phyloP scores from a whole-genome alignment of 1,140 invertebrate genomes.

The Pectinophora gossypiella region DNA sequence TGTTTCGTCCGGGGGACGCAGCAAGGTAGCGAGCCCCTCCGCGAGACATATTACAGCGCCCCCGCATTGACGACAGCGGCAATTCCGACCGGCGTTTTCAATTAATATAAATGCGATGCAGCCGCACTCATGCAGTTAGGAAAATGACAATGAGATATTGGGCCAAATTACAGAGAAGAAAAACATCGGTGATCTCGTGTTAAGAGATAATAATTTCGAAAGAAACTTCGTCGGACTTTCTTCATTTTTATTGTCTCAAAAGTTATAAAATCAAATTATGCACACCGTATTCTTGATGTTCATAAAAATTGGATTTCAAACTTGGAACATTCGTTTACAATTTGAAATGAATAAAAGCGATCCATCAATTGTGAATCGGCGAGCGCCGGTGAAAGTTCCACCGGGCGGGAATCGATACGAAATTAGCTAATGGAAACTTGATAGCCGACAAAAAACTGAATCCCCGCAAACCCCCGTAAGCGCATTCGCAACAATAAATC shows the following conservation, averaged over 20 bases:
- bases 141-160: conserved; percentile 2
- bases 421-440: conserved; percentile 74
- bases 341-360: conserved; percentile 65
- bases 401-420: conserved; percentile 58
- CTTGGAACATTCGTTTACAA: conserved; percentile 47
- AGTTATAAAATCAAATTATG: conserved; percentile 32
- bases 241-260: not conserved
- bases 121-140: conserved; percentile 3
- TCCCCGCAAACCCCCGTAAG: conserved; percentile 52
- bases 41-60: conserved; percentile 19
- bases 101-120: conserved; percentile 62
- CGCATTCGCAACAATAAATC: conserved; percentile 67
- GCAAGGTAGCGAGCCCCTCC: conserved; percentile 31
- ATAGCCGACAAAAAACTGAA: conserved; percentile 64
- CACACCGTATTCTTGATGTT: conserved; percentile 43
- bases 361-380: conserved; percentile 58
- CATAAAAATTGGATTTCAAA: conserved; percentile 58
- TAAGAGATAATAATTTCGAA: not conserved
- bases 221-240: not conserved
- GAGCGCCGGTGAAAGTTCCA: conserved; percentile 41
- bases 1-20: conserved; percentile 38
- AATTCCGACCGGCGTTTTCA: conserved; percentile 57
- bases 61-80: conserved; percentile 54
- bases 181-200: not conserved
- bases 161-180: not conserved